These are phyloP conservation scores for Phasia obesa DNA, from an alignment of 2,888 invertebrate genomes.

Conservation along the genomic window DNA sequence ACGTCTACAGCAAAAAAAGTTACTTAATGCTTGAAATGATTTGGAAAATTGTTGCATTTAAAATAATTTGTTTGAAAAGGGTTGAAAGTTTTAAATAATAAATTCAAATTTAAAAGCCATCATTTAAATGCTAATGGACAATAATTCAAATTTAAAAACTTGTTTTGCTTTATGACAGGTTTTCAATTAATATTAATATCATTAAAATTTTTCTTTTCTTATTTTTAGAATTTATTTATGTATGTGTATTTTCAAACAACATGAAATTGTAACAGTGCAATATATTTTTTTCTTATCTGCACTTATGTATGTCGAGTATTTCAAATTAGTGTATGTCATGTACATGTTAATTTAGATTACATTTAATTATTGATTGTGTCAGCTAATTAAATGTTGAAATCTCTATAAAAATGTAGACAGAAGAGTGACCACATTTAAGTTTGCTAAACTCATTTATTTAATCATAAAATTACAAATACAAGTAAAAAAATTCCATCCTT, in stretches of 20 bases:
- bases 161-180: too few relatives aligned
- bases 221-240: too few relatives aligned
- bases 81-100: neutral
- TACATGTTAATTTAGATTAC: neutral
- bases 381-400: conserved; percentile 13
- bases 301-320: conserved; percentile 14
- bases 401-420: neutral
- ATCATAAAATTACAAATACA: too few relatives aligned
- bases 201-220: neutral
- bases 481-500: too few relatives aligned
- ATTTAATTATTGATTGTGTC: conserved; percentile 29
- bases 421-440: neutral
- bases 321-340: conserved; percentile 37
- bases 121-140: too few relatives aligned
- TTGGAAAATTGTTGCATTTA: neutral
- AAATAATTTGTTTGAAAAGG: neutral
- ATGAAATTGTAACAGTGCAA: too few relatives aligned
- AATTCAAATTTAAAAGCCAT: neutral
- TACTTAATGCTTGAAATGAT: conserved; percentile 35
- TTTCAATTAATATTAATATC: too few relatives aligned
- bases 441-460: too few relatives aligned
- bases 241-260: too few relatives aligned
- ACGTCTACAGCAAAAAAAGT: neutral
- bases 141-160: neutral
- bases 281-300: neutral